These are phyloP conservation scores for Muscicapa striata DNA, from an alignment of 2,797 vertebrate genomes.

Conservation along the genomic window DNA sequence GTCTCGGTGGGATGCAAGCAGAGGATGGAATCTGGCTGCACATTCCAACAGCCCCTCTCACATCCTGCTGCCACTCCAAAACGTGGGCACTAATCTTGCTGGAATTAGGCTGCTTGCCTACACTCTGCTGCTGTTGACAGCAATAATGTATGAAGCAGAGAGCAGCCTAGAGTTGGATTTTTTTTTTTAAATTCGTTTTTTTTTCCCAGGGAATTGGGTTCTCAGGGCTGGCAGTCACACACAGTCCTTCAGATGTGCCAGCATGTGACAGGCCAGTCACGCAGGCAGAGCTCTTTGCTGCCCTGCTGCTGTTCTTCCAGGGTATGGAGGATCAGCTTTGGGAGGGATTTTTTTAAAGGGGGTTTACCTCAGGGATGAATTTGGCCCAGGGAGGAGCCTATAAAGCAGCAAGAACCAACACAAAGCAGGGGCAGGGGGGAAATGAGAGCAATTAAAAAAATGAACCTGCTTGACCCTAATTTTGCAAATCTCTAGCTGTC, in stretches of 20 bases:
- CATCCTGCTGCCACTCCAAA: background rate
- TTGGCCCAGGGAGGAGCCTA: slow-evolving; percentile 21
- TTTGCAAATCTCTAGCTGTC: slow-evolving; percentile 61
- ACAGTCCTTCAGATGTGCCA: background rate
- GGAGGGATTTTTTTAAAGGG: background rate
- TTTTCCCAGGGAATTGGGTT: slow-evolving; percentile 46
- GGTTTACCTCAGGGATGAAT: slow-evolving; percentile 44
- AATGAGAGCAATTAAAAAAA: slow-evolving; percentile 70
- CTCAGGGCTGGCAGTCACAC: slow-evolving; percentile 38
- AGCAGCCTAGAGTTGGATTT: background rate
- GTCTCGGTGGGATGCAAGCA: background rate
- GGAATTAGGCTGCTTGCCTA: background rate
- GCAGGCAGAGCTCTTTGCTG: slow-evolving; percentile 51
- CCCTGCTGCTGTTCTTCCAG: background rate
- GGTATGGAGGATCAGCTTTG: slow-evolving; percentile 7
- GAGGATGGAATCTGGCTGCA: background rate
- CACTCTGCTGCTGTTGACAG: slow-evolving; percentile 4
- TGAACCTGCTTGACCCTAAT: slow-evolving; percentile 62
- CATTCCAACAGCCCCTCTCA: background rate
- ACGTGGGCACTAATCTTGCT: background rate
- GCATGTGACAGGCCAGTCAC: slow-evolving; percentile 3
- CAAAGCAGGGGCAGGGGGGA: slow-evolving; percentile 29
- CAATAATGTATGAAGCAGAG: slow-evolving; percentile 22
- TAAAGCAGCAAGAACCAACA: slow-evolving; percentile 29
- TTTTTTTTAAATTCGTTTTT: background rate